These are phyloP conservation scores for Leptonema lineaticorne DNA, from an alignment of 1,140 invertebrate genomes.

Conservation along the genomic window DNA sequence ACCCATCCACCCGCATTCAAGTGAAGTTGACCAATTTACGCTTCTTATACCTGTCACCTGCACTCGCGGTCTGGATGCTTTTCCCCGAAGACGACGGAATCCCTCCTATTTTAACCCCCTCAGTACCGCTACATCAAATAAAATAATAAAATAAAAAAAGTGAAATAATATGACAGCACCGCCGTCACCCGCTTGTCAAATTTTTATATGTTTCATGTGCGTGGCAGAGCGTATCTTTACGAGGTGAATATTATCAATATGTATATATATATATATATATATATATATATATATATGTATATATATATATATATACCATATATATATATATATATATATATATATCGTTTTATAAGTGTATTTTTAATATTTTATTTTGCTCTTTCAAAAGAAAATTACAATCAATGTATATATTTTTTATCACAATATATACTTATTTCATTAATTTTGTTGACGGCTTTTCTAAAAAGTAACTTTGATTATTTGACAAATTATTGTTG, in stretches of 20 bases:
- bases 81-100: neutral
- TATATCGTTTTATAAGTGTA: no score
- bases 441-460: no score
- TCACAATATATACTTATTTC: no score
- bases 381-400: no score
- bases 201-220: constrained; percentile 26
- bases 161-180: constrained; percentile 29
- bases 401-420: no score
- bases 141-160: constrained; percentile 1
- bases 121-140: neutral
- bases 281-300: neutral
- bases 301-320: no score
- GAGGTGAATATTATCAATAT: constrained; percentile 13
- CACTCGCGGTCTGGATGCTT: constrained; percentile 10
- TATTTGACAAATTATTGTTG: no score
- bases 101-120: neutral
- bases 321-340: no score
- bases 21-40: constrained; percentile 36
- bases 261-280: neutral
- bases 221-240: constrained; percentile 18
- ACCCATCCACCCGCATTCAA: no score
- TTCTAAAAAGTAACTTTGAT: no score
- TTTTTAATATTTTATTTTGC: no score
- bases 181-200: constrained; percentile 24
- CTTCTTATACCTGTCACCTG: constrained; percentile 32